These are phyloP conservation scores for Emmelina monodactyla DNA, from an alignment of 2,888 invertebrate genomes.

Conservation along the genomic window DNA sequence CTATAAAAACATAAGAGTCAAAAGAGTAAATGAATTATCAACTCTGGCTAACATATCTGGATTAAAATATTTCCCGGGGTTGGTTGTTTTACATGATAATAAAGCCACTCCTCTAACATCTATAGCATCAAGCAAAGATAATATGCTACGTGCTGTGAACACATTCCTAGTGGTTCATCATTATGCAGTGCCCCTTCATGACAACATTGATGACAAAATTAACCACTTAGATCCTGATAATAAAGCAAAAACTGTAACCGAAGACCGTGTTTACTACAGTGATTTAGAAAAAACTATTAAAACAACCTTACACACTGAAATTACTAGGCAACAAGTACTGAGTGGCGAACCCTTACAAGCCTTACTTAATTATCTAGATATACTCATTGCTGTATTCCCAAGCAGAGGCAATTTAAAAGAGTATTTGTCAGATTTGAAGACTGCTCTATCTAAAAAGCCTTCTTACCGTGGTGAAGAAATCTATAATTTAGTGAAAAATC, in stretches of 20 bases:
- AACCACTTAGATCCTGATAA: conserved; percentile 22
- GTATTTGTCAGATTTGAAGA: conserved; percentile 70
- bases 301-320: conserved; percentile 84
- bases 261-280: conserved; percentile 78
- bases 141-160: conserved; percentile 56
- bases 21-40: conserved; percentile 66
- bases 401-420: conserved; percentile 71
- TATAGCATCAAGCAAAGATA: conserved; percentile 41
- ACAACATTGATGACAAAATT: conserved; percentile 20
- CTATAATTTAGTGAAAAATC: conserved; percentile 56
- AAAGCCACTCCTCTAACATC: conserved; percentile 42
- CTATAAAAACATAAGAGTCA: conserved; percentile 63
- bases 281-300: conserved; percentile 90
- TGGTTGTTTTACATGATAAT: too few relatives aligned
- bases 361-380: conserved; percentile 75
- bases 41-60: conserved; percentile 52
- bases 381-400: conserved; percentile 82
- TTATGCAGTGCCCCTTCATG: conserved; percentile 42
- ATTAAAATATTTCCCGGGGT: conserved; percentile 58
- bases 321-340: conserved; percentile 74
- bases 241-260: conserved; percentile 18
- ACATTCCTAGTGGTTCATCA: conserved; percentile 54
- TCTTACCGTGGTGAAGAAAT: conserved; percentile 69
- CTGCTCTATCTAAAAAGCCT: conserved; percentile 50
- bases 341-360: conserved; percentile 75